A percentile compares a stretch with the other conserved stretches of the same genome.
These are phyloP conservation scores for Daubentonia madagascariensis DNA, from an alignment of 2,113 vertebrate species.

Conservation along the genomic window DNA sequence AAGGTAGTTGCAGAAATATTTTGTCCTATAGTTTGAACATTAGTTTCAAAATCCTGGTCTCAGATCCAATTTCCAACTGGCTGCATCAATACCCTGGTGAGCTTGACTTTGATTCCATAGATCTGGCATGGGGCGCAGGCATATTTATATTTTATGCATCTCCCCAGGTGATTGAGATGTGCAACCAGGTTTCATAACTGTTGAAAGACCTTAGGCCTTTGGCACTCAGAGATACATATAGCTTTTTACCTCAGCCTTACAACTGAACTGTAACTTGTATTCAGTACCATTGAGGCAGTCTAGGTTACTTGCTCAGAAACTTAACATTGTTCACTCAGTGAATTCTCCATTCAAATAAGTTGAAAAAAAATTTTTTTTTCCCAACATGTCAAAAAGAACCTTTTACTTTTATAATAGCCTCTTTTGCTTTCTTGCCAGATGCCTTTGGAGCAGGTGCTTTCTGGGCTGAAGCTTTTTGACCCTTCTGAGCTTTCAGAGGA, in stretches of 20 bases:
- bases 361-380: not conserved
- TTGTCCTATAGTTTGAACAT: not conserved
- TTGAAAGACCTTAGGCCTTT: not conserved
- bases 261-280: not conserved
- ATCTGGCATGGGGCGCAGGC: not conserved
- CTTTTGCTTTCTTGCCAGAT: no score
- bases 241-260: not conserved
- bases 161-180: not conserved
- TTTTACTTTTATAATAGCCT: no score
- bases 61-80: not conserved
- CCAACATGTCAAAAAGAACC: no score
- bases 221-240: not conserved
- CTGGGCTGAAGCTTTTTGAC: no score
- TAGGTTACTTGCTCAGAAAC: not conserved
- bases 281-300: not conserved
- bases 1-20: not conserved
- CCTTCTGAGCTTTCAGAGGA: no score
- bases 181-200: not conserved
- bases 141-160: not conserved
- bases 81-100: not conserved
- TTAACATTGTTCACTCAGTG: not conserved
- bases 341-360: not conserved
- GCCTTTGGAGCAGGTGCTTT: no score
- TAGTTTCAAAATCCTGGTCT: not conserved
- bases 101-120: not conserved